Conservation (phyloP, 2,797 vertebrate genomes). For the Pangasius sanitwongsei region DNA sequence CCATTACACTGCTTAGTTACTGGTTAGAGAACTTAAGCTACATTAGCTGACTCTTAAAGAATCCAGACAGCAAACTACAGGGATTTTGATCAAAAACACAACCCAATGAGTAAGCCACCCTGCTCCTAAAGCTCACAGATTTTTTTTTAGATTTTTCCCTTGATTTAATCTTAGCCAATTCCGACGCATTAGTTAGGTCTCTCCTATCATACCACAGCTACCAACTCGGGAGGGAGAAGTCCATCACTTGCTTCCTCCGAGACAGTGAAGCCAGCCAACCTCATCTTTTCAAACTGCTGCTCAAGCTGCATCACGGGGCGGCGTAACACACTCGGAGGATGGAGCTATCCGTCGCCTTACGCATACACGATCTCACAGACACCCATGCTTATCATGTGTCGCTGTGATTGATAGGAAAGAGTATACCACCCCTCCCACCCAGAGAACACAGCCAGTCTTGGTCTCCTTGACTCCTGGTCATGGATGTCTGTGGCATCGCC, state of each 20-base stretch:
- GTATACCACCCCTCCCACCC: not conserved
- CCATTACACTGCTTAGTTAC: not conserved
- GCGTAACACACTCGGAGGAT: not conserved
- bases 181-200: not conserved
- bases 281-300: not conserved
- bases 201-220: not conserved
- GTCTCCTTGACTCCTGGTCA: not conserved
- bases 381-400: not conserved
- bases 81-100: not conserved
- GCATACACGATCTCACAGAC: not conserved
- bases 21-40: not conserved
- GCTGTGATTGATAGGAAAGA: not conserved
- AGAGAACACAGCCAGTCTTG: not conserved
- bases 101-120: not conserved
- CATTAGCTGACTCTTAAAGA: not conserved
- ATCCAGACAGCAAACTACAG: slow-evolving; percentile 5
- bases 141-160: no score
- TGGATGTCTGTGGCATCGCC: not conserved
- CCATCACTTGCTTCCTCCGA: not conserved
- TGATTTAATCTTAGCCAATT: not conserved
- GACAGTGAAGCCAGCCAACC: not conserved
- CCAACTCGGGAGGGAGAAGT: not conserved
- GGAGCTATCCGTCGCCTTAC: not conserved
- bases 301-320: not conserved
- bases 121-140: not conserved